Conservation (phyloP, 2,888 invertebrate species). For the Aleiodes leptofemur region DNA sequence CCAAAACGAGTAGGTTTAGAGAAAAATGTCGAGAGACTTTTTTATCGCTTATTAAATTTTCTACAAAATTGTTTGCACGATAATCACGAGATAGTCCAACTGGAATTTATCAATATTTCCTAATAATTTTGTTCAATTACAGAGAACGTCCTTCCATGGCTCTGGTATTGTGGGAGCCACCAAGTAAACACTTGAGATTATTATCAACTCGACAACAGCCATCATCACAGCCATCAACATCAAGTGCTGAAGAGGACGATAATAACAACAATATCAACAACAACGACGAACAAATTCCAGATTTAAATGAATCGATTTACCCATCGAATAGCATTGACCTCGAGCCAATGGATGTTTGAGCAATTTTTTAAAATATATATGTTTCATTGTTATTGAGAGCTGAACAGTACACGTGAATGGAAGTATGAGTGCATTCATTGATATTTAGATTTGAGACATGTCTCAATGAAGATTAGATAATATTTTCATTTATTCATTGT, state of each 20-base stretch:
- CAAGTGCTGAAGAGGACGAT: conserved; percentile 53
- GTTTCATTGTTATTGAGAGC: neutral
- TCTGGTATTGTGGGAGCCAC: conserved; percentile 88
- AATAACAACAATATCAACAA: conserved; percentile 60
- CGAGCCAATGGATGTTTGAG: conserved; percentile 73
- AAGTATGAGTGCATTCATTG: neutral
- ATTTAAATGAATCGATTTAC: conserved; percentile 65
- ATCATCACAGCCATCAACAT: conserved; percentile 53
- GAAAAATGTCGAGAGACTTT: too few species aligned
- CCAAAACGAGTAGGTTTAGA: too few species aligned
- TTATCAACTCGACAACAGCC: conserved; percentile 60
- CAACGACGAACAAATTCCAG: conserved; percentile 62
- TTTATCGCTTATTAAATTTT: too few species aligned
- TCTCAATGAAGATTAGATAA: neutral
- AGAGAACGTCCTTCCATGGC: conserved; percentile 87
- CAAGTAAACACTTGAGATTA: conserved; percentile 77
- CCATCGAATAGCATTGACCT: conserved; percentile 54
- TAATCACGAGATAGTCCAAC: too few species aligned
- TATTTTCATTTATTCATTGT: conserved; percentile 1
- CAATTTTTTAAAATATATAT: conserved; percentile 7
- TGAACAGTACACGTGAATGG: neutral
- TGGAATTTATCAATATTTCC: neutral
- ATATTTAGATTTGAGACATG: neutral
- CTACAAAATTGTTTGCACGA: too few species aligned
- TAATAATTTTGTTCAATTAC: conserved; percentile 60